phyloP scores from a whole-genome alignment of 2,888 invertebrate species.

The Callimorpha dominula region DNA sequence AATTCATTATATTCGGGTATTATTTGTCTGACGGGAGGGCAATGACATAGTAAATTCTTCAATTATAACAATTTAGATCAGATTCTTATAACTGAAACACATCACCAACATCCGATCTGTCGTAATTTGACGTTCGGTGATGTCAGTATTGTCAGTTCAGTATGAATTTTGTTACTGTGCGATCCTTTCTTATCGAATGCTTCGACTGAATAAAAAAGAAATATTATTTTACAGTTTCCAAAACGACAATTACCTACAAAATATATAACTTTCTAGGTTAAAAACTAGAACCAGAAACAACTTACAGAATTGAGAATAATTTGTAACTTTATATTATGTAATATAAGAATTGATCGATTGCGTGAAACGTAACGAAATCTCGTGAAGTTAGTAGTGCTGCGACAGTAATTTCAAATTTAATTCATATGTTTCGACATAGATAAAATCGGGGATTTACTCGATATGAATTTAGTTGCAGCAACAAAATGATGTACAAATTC shows the following conservation, averaged over 20 bases:
- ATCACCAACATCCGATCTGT: conserved; percentile 72
- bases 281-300: neutral
- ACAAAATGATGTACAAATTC: too few relatives aligned
- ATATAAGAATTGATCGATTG: neutral
- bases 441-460: too few relatives aligned
- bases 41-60: conserved; percentile 67
- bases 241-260: neutral
- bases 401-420: neutral
- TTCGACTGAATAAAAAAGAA: neutral
- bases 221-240: neutral
- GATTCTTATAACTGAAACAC: conserved; percentile 72
- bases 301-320: neutral
- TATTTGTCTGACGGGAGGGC: conserved; percentile 50
- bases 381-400: neutral
- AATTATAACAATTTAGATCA: conserved; percentile 59
- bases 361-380: neutral
- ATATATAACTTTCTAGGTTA: neutral
- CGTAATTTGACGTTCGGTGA: conserved; percentile 44
- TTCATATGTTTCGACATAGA: too few relatives aligned
- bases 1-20: conserved; percentile 71
- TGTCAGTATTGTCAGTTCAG: neutral
- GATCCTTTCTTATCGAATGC: neutral
- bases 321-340: neutral
- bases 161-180: neutral
- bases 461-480: neutral